These are phyloP conservation scores for Idris sp. DNA, from an alignment of 1,140 invertebrate species.

Conservation along the genomic window DNA sequence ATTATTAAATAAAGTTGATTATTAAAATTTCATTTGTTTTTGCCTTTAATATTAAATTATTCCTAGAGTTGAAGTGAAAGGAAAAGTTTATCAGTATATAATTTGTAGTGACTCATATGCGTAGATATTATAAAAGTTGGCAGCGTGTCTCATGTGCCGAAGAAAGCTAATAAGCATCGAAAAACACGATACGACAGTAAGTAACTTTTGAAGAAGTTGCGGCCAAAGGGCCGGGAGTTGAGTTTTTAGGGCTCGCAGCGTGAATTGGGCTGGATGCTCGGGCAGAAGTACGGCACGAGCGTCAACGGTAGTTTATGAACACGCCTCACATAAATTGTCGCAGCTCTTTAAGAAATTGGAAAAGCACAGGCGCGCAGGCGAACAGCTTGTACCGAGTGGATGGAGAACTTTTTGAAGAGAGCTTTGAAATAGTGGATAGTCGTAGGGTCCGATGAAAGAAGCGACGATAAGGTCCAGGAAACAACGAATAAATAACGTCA, in stretches of 20 bases:
- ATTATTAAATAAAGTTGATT: no score
- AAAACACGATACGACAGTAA: slow-evolving; percentile 71
- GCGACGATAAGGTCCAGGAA: slow-evolving; percentile 48
- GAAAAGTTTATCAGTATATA: slow-evolving; percentile 41
- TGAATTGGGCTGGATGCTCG: slow-evolving; percentile 47
- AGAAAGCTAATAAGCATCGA: slow-evolving; percentile 77
- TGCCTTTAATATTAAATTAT: no score
- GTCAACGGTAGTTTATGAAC: slow-evolving; percentile 77
- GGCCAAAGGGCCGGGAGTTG: slow-evolving; percentile 37
- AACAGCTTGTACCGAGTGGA: slow-evolving; percentile 77
- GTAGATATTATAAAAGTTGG: slow-evolving; percentile 75
- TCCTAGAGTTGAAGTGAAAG: background rate
- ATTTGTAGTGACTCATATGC: slow-evolving; percentile 47
- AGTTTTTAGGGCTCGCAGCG: slow-evolving; percentile 45
- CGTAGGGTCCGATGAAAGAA: slow-evolving; percentile 54
- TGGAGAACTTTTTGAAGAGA: slow-evolving; percentile 76
- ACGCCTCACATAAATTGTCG: slow-evolving; percentile 79
- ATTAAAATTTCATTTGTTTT: no score
- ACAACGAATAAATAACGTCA: slow-evolving; percentile 56
- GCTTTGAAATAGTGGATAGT: slow-evolving; percentile 59
- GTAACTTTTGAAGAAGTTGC: slow-evolving; percentile 76
- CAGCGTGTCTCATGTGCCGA: slow-evolving; percentile 46
- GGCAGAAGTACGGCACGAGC: slow-evolving; percentile 54
- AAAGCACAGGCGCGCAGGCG: slow-evolving; percentile 70
- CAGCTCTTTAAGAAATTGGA: slow-evolving; percentile 79